These are phyloP conservation scores for Thymelicus sylvestris DNA, from an alignment of 2,888 invertebrate genomes.

Conservation along the genomic window DNA sequence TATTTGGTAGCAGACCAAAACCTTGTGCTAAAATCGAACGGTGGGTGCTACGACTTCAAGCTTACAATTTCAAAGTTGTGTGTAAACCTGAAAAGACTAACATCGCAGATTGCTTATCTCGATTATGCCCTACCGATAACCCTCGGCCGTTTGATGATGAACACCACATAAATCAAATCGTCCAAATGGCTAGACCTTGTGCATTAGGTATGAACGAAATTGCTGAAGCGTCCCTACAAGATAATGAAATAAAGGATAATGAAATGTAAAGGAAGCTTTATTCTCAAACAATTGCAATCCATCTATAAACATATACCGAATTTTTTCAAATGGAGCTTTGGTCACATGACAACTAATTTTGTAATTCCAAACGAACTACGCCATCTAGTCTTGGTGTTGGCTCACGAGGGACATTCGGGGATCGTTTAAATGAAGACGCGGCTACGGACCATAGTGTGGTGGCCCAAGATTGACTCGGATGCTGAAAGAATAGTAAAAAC, in stretches of 20 bases:
- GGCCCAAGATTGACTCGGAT: conserved; percentile 41
- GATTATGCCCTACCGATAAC: neutral
- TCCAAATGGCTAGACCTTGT: conserved; percentile 19
- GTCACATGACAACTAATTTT: conserved; percentile 40
- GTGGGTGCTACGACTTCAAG: neutral
- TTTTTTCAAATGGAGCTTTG: conserved; percentile 37
- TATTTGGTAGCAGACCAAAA: conserved; percentile 39
- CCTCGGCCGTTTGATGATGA: neutral
- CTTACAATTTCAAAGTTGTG: neutral
- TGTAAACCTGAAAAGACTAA: conserved; percentile 2
- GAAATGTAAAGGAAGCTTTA: conserved; percentile 19
- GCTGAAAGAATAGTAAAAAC: conserved; percentile 34
- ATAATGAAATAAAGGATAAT: conserved; percentile 33
- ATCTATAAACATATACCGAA: conserved; percentile 7
- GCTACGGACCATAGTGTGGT: conserved; percentile 42
- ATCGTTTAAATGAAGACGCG: conserved; percentile 31
- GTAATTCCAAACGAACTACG: neutral
- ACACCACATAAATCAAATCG: conserved; percentile 25
- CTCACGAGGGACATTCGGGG: conserved; percentile 40
- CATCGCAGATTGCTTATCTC: neutral
- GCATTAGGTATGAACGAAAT: conserved; percentile 30
- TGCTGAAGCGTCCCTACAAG: conserved; percentile 4
- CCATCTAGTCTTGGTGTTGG: neutral
- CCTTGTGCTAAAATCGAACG: neutral
- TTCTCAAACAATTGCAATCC: conserved; percentile 24